Conservation (phyloP, 2,888 invertebrate genomes). For the Chrysina gloriosa region DNA sequence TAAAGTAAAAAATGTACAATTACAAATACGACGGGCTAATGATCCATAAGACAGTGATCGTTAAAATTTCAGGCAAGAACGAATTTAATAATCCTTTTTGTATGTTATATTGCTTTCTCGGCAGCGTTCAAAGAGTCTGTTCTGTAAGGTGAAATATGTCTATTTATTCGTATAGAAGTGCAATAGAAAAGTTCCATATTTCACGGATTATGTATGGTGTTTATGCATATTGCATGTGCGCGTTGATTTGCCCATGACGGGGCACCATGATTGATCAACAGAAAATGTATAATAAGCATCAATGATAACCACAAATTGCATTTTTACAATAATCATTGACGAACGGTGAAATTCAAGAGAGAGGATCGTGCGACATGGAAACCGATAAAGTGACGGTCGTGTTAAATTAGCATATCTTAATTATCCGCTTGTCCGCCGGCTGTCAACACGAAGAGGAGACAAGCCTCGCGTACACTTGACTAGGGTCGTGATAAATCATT, state of each 20-base stretch:
- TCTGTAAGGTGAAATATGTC: too few species aligned
- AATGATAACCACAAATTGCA: neutral
- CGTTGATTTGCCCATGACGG: neutral
- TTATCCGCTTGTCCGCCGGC: slow-evolving; percentile 42
- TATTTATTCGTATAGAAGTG: too few species aligned
- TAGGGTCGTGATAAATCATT: slow-evolving; percentile 22
- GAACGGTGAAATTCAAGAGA: neutral
- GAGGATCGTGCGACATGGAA: slow-evolving; percentile 20
- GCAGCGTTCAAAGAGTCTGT: too few species aligned
- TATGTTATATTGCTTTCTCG: too few species aligned
- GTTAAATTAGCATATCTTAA: slow-evolving; percentile 45
- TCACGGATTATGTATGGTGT: neutral
- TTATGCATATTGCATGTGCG: neutral
- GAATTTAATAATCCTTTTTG: too few species aligned
- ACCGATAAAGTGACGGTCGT: slow-evolving; percentile 15
- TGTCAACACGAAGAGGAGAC: slow-evolving; percentile 32
- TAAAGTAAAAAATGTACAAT: too few species aligned
- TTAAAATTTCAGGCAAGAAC: too few species aligned
- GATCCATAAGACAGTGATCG: too few species aligned
- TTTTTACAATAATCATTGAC: slow-evolving; percentile 19
- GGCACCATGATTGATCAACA: neutral
- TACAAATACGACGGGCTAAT: too few species aligned
- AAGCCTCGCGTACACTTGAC: slow-evolving; percentile 2
- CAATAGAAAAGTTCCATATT: neutral
- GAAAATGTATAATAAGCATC: slow-evolving; percentile 9